Evolutionary conservation across 1,140 invertebrate species (phyloP).

Genomic region (Parasteatoda tepidariorum): DNA sequence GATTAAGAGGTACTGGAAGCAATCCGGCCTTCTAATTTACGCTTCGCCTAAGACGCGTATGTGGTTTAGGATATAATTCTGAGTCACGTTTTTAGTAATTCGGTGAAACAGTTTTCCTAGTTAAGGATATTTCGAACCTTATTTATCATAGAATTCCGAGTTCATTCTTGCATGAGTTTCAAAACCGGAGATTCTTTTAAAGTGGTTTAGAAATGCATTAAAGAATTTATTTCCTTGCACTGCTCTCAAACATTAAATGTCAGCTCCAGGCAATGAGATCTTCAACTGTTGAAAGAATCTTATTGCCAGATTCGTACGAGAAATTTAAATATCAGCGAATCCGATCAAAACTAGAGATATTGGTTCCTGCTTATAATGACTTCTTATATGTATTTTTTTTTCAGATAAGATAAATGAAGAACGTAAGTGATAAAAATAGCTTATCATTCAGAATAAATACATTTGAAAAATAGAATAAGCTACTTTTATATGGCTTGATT

Average conservation of each 20-base stretch:
- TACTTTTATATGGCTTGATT: too few species aligned
- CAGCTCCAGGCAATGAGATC: neutral
- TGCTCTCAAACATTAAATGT: neutral
- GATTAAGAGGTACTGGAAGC: constrained; percentile 51
- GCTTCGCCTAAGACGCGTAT: constrained; percentile 4
- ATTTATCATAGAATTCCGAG: neutral
- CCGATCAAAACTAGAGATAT: too few species aligned
- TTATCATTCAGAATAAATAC: too few species aligned
- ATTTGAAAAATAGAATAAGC: too few species aligned
- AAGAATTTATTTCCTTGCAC: neutral
- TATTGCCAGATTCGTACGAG: too few species aligned
- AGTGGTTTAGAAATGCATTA: neutral
- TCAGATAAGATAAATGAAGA: too few species aligned
- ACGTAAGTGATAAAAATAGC: too few species aligned
- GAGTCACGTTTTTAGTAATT: constrained; percentile 27
- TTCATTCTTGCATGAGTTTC: constrained; percentile 9
- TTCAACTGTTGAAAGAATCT: too few species aligned
- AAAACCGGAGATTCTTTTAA: neutral
- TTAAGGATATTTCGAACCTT: neutral
- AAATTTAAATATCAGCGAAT: too few species aligned
- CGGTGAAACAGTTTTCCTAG: neutral
- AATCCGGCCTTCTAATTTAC: constrained; percentile 55
- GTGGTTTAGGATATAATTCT: constrained; percentile 13
- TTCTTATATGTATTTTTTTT: too few species aligned
- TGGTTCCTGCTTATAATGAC: too few species aligned